Base-by-base conservation (phyloP, 2,797 vertebrate genomes). In the Mus minutoides region DNA sequence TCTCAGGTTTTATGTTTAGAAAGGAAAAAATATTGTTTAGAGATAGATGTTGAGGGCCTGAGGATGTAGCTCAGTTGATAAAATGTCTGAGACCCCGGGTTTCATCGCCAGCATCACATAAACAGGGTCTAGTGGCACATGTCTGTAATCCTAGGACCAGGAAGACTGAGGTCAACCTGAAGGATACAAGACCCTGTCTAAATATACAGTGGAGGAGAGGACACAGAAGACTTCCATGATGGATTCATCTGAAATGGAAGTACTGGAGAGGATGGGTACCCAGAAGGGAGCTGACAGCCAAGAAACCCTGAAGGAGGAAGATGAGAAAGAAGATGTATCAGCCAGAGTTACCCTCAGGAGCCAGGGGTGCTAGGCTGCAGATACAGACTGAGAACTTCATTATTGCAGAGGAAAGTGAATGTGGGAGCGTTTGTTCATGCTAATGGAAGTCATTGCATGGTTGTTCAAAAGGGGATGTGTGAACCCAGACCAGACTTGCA, bases 371-470 rank as follows among this genome's bases (percentile, higher is more conserved):
- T 37, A 71, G 34, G 69, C 69, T 71, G 19, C 69, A 71, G 8
- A 37, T 37, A 37, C n/a, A 69, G 67, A 69, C 67, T 21, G 17
- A n/a, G 67, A 37, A 37, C n/a, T 0, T 84, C 75, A 56, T 46
- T 73, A 49, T 71, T 46, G 60, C 2, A 6, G 87, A 85, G 79
- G 69, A 88, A 86, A 67, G 6, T n/a, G 82, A 88, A 84, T 24
- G 12, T 54, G 69, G 82, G 94, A 94, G 90, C 14, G 87, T 97
- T 73, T 78, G 94, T 88, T 67, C 67, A 92, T 73, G 67, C 83
- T 79, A 83, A 94, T 90, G 91, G 85, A 88, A 92, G 62, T 69
- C 92, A 95, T 90, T 88, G 86, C 75, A 80, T 73, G 89, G 34
- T 93, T 96, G 88, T 93, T 95, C 75, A 84, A 85, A 83, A 92